Evolutionary conservation across 2,888 invertebrate genomes (phyloP).

Genomic region (Folsomia candida): DNA sequence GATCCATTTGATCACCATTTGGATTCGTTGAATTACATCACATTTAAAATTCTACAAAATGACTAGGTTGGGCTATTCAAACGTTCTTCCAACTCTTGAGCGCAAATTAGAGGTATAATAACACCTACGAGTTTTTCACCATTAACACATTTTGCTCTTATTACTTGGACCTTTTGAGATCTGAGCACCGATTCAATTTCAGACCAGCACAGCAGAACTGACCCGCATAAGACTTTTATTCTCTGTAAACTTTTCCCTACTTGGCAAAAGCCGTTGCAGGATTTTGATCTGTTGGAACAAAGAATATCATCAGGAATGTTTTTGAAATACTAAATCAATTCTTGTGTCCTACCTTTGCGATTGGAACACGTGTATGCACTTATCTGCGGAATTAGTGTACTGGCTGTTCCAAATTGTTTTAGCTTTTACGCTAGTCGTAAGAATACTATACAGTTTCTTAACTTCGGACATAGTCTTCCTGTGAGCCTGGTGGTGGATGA

Average conservation of each 20-base stretch:
- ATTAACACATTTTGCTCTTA: constrained; percentile 64
- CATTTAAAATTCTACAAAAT: too few species aligned
- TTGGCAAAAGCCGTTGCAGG: constrained; percentile 88
- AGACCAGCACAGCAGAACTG: constrained; percentile 93
- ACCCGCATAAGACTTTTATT: constrained; percentile 91
- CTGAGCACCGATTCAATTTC: constrained; percentile 35
- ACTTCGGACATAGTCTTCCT: constrained; percentile 82
- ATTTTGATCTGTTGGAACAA: constrained; percentile 60
- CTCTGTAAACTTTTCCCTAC: constrained; percentile 86
- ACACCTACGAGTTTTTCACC: constrained; percentile 62
- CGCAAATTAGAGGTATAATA: constrained; percentile 84
- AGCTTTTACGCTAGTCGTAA: constrained; percentile 72
- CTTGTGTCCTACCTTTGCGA: too few species aligned
- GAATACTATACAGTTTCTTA: constrained; percentile 88
- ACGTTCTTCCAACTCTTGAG: constrained; percentile 52
- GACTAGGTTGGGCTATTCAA: too few species aligned
- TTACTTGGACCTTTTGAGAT: constrained; percentile 89
- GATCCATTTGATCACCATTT: too few species aligned
- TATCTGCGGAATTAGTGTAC: constrained; percentile 76
- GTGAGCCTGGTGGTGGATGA: too few species aligned
- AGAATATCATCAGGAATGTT: neutral
- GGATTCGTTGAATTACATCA: too few species aligned
- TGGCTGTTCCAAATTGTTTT: constrained; percentile 87
- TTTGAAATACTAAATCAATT: neutral
- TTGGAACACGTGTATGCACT: constrained; percentile 91